Evolutionary conservation across 2,113 vertebrate species (phyloP).

Genomic region (Siniperca knerii): DNA sequence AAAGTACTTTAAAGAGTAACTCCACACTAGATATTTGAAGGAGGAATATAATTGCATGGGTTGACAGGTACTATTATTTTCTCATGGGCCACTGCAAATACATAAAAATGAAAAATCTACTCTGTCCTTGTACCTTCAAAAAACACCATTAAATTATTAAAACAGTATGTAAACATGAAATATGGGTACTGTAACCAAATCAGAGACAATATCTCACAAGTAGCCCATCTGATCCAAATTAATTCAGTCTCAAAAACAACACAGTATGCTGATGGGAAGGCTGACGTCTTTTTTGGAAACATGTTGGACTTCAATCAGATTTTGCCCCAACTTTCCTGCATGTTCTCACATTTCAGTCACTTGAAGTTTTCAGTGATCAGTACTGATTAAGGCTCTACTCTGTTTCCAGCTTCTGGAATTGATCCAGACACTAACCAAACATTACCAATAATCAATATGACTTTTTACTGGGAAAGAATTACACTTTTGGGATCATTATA

Average conservation of each 20-base stretch:
- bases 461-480: not conserved
- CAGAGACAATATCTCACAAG: not conserved
- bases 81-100: not conserved
- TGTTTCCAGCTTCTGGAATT: too few relatives aligned
- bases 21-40: not conserved
- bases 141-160: not conserved
- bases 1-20: not conserved
- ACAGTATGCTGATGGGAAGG: too few relatives aligned
- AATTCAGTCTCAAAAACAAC: too few relatives aligned
- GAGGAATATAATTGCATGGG: not conserved
- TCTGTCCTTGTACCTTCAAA: not conserved
- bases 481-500: not conserved
- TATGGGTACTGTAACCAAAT: not conserved
- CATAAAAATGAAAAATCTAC: not conserved
- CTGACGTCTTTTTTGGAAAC: too few relatives aligned
- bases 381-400: too few relatives aligned
- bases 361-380: too few relatives aligned
- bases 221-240: too few relatives aligned
- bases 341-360: too few relatives aligned
- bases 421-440: too few relatives aligned
- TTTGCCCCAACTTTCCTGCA: too few relatives aligned
- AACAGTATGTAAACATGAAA: not conserved
- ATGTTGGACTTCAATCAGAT: too few relatives aligned
- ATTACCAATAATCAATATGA: not conserved
- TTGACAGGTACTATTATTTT: not conserved